phyloP scores from a whole-genome alignment of 53 echinoderm and acorn worm genomes.

The Antedon mediterranea region DNA sequence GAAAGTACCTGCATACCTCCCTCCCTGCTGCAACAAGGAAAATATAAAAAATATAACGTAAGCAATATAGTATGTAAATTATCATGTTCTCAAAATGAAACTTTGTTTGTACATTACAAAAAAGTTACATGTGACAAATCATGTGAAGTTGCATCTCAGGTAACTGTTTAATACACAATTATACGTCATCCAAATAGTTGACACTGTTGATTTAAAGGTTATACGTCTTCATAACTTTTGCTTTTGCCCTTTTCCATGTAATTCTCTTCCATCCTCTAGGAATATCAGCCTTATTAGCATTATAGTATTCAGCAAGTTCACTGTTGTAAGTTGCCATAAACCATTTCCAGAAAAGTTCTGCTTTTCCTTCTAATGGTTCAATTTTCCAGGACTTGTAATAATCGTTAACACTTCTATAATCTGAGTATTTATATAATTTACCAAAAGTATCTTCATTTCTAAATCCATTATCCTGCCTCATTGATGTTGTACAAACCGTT shows the following conservation, averaged over 20 bases:
- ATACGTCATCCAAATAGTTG: no score
- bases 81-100: no score
- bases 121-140: no score
- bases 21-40: no score
- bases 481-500: background rate
- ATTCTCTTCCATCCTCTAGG: conserved; percentile 18
- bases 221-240: conserved; percentile 4
- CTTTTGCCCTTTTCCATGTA: conserved; percentile 7
- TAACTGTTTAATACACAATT: no score
- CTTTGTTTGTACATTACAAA: no score
- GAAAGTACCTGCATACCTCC: no score
- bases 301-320: conserved; percentile 13
- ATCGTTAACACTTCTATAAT: background rate
- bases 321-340: conserved; percentile 9
- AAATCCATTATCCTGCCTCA: background rate
- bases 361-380: background rate
- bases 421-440: background rate
- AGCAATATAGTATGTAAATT: no score
- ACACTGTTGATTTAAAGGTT: no score
- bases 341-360: conserved; percentile 22
- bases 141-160: no score
- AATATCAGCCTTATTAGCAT: conserved; percentile 4
- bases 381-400: background rate
- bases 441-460: background rate
- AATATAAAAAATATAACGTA: no score